A percentile compares a stretch with the other conserved stretches of the same genome.
Evolutionary conservation across 2,113 vertebrate species (phyloP).

Genomic region (Machaerirhynchus nigripectus): DNA sequence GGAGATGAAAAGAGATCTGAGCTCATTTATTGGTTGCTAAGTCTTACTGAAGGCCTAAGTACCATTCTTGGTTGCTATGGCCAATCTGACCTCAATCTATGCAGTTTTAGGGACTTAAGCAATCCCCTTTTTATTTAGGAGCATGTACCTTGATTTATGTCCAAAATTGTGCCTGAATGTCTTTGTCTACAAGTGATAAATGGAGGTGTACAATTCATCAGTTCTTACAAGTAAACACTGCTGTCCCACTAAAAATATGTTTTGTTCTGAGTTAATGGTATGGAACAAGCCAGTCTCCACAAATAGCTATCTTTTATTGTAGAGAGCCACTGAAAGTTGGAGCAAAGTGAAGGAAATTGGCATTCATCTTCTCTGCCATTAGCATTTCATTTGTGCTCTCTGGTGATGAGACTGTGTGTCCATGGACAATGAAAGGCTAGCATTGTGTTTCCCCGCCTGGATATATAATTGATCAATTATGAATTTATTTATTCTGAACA

Average conservation of each 20-base stretch:
- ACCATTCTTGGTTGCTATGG: constrained; percentile 78
- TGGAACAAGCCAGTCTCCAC: constrained; percentile 78
- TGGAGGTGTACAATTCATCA: constrained; percentile 74
- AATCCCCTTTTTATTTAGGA: constrained; percentile 69
- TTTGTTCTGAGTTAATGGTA: constrained; percentile 84
- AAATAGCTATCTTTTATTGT: constrained; percentile 77
- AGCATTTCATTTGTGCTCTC: constrained; percentile 68
- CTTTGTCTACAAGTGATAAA: constrained; percentile 78
- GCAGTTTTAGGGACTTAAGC: constrained; percentile 73
- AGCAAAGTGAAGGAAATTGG: constrained; percentile 77
- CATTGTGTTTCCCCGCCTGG: not conserved
- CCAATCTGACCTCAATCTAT: constrained; percentile 76
- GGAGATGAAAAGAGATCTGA: constrained; percentile 78
- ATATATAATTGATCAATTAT: constrained; percentile 34
- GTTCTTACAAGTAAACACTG: constrained; percentile 79
- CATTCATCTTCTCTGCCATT: constrained; percentile 68
- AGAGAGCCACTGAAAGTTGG: constrained; percentile 73
- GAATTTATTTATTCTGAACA: not conserved
- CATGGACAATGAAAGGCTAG: constrained; percentile 24
- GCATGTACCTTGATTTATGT: constrained; percentile 81
- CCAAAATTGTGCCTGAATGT: constrained; percentile 73
- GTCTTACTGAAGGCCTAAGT: constrained; percentile 73
- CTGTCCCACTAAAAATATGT: constrained; percentile 81
- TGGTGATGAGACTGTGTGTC: constrained; percentile 57
- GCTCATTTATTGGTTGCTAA: constrained; percentile 80